phyloP scores from a whole-genome alignment of 1,140 invertebrate genomes.

The Palaemon carinicauda region DNA sequence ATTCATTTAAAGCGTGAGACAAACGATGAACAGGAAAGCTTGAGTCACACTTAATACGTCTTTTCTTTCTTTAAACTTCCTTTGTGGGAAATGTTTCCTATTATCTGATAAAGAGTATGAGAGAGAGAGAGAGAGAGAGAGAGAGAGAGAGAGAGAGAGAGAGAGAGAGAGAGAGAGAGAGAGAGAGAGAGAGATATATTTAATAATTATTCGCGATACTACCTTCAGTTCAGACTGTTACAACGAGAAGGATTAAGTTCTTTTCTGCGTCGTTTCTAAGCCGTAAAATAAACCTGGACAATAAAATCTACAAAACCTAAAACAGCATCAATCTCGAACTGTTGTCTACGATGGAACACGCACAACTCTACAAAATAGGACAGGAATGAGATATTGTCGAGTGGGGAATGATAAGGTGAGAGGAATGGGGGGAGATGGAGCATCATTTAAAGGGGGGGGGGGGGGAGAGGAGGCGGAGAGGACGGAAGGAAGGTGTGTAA shows the following conservation, averaged over 20 bases:
- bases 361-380: not conserved
- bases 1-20: too few species aligned
- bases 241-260: too few species aligned
- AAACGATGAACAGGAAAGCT: too few species aligned
- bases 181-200: too few species aligned
- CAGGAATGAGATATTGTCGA: not conserved
- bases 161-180: slow-evolving; percentile 19
- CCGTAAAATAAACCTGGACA: too few species aligned
- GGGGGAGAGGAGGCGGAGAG: too few species aligned
- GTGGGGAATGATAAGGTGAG: not conserved
- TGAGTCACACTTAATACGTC: too few species aligned
- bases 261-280: too few species aligned
- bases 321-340: not conserved
- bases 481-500: not conserved
- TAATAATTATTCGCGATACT: not conserved
- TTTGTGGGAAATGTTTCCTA: too few species aligned
- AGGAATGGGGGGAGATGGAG: not conserved
- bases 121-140: not conserved
- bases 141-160: slow-evolving; percentile 5
- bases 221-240: not conserved
- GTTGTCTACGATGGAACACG: not conserved
- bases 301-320: not conserved
- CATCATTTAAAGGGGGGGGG: too few species aligned
- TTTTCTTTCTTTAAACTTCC: too few species aligned
- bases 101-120: not conserved